Evolutionary conservation across 2,113 vertebrate species (phyloP).

Genomic region (Siniperca chuatsi): DNA sequence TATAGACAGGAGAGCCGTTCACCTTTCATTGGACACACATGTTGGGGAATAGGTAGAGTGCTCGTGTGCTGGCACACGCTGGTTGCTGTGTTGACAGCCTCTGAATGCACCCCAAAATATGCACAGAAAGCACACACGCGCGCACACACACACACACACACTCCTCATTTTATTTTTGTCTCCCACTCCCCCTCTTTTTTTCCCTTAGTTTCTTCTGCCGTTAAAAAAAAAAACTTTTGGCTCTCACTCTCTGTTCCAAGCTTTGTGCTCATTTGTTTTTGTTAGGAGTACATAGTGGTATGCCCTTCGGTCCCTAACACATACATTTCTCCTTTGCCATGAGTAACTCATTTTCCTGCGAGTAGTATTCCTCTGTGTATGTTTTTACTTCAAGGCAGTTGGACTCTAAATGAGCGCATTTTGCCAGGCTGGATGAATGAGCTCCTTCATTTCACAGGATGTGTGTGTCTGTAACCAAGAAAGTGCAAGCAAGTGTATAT

Average conservation of each 20-base stretch:
- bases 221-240: constrained; percentile 54
- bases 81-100: constrained; percentile 67
- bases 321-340: constrained; percentile 67
- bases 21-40: constrained; percentile 86
- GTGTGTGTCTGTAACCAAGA: constrained; percentile 80
- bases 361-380: constrained; percentile 79
- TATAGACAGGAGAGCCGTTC: constrained; percentile 85
- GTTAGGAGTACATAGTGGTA: constrained; percentile 57
- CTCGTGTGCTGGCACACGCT: constrained; percentile 74
- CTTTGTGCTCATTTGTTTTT: constrained; percentile 75
- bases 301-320: constrained; percentile 60
- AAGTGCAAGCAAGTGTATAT: constrained; percentile 72
- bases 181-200: constrained; percentile 25
- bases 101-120: constrained; percentile 67
- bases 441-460: constrained; percentile 82
- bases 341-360: constrained; percentile 76
- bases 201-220: constrained; percentile 46
- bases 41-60: constrained; percentile 72
- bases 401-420: constrained; percentile 82
- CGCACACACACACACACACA: constrained; percentile 7
- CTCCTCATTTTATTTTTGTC: constrained; percentile 31
- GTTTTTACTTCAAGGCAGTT: constrained; percentile 82
- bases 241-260: constrained; percentile 52
- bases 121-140: constrained; percentile 11
- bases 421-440: constrained; percentile 85